Conservation (phyloP, 2,113 vertebrate species). For the Hemibagrus wyckioides region DNA sequence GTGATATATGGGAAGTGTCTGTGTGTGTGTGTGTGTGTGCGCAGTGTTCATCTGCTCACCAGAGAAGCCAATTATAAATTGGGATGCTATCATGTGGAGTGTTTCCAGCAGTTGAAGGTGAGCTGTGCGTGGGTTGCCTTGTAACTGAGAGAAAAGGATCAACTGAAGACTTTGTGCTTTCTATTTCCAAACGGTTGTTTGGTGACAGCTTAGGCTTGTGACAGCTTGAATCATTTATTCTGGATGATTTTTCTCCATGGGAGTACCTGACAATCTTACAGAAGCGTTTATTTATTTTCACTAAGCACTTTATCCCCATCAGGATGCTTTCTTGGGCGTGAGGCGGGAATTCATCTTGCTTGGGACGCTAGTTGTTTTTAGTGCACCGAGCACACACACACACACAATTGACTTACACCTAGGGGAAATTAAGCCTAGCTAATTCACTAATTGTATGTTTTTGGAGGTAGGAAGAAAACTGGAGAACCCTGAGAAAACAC, state of each 20-base stretch:
- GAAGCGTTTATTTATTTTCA: not conserved
- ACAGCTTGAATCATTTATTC: constrained; percentile 28
- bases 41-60: not conserved
- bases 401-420: not conserved
- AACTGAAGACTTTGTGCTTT: constrained; percentile 6
- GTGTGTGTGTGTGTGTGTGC: constrained; percentile 10
- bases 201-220: constrained; percentile 30
- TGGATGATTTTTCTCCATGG: not conserved
- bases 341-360: not conserved
- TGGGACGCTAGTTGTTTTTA: not conserved
- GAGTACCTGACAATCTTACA: not conserved
- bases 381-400: not conserved
- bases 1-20: not conserved
- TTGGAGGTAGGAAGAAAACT: not conserved
- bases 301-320: not conserved
- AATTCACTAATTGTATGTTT: not conserved
- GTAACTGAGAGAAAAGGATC: constrained; percentile 2
- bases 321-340: not conserved
- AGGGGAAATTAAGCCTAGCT: not conserved
- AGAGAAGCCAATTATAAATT: not conserved
- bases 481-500: not conserved
- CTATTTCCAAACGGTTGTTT: constrained; percentile 32
- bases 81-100: not conserved
- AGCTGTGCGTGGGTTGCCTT: not conserved
- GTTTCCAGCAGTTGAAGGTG: constrained; percentile 22